phyloP scores from a whole-genome alignment of 1,140 invertebrate genomes.

The Achatina immaculata region DNA sequence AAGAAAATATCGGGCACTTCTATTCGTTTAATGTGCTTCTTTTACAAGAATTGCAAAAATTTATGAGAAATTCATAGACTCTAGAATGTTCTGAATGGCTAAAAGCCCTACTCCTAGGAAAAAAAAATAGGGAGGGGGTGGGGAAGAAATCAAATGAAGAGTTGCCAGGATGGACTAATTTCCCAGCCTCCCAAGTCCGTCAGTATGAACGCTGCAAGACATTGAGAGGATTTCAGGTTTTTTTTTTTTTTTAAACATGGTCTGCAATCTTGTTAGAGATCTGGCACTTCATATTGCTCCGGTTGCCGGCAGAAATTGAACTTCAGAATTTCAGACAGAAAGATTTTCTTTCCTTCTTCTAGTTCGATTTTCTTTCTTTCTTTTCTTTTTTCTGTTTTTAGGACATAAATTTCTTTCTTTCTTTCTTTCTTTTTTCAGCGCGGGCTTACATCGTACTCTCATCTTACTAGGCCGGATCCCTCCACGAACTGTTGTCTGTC shows the following conservation, averaged over 20 bases:
- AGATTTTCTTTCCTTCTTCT: background rate
- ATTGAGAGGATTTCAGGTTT: conserved; percentile 5
- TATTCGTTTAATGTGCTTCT: too few relatives aligned
- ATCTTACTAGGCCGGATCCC: background rate
- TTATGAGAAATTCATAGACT: background rate
- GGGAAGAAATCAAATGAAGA: background rate
- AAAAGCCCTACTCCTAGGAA: background rate
- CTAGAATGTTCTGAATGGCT: background rate
- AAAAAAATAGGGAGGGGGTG: too few relatives aligned
- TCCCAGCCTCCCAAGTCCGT: background rate
- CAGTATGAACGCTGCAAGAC: background rate
- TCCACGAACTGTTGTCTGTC: too few relatives aligned
- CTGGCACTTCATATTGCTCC: background rate
- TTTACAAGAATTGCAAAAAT: too few relatives aligned
- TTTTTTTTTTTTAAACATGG: conserved; percentile 10
- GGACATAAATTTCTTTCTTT: background rate
- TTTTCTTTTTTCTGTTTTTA: background rate
- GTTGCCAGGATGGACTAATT: background rate
- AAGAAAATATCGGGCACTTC: background rate
- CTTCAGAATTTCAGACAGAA: background rate
- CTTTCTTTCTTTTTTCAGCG: background rate
- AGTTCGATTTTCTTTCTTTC: background rate
- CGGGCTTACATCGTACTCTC: background rate
- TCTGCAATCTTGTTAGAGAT: background rate
- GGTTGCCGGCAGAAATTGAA: background rate